phyloP scores from a whole-genome alignment of 2,113 vertebrate genomes.

The Bothrops jararaca region DNA sequence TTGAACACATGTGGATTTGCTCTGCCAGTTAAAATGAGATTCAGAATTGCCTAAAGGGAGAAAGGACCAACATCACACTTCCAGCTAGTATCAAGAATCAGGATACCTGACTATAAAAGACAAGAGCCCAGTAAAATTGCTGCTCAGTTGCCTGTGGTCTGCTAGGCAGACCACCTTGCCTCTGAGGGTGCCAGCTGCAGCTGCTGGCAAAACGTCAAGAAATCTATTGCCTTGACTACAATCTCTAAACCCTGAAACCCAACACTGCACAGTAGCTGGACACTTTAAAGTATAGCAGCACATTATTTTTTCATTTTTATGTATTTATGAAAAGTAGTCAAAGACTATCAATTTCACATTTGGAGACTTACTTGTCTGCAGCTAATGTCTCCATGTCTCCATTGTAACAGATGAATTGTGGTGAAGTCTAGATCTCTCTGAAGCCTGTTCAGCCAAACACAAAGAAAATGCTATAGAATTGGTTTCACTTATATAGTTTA shows the following conservation, averaged over 20 bases:
- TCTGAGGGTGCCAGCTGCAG: not conserved
- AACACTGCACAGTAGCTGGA: not conserved
- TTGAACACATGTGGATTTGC: conserved; percentile 73
- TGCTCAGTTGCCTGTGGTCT: not conserved
- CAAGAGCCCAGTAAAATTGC: not conserved
- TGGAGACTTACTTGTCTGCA: conserved; percentile 75
- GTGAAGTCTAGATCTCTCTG: conserved; percentile 72
- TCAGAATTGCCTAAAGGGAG: conserved; percentile 74
- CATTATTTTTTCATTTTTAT: not conserved
- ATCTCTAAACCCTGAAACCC: not conserved
- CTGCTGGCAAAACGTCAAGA: not conserved
- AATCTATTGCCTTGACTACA: not conserved
- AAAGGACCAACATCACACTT: not conserved
- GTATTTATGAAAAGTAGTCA: not conserved
- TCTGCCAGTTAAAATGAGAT: conserved; percentile 78
- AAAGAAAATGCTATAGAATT: not conserved
- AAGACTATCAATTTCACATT: not conserved
- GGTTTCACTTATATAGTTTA: fast-evolving
- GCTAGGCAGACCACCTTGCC: not conserved
- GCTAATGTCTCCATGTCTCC: conserved; percentile 64
- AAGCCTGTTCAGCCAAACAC: conserved; percentile 61
- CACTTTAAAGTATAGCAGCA: not conserved
- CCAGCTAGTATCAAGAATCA: fast-evolving
- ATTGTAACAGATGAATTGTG: conserved; percentile 69
- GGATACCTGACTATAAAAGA: not conserved